phyloP scores from a whole-genome alignment of 2,797 vertebrate species.

The Amblyopsis hoosieri region DNA sequence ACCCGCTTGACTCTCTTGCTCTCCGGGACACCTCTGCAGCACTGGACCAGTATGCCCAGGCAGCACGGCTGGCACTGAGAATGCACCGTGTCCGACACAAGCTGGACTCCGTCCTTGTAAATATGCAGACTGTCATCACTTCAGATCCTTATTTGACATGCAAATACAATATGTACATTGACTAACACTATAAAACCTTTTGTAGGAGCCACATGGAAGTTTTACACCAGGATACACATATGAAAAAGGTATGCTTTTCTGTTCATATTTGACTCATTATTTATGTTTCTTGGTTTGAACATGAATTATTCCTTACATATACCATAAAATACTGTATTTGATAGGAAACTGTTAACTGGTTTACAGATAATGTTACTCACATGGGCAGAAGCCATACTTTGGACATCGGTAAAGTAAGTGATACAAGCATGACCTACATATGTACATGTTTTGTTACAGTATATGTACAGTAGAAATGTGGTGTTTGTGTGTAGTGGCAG shows the following conservation, averaged over 20 bases:
- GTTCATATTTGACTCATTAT: background rate
- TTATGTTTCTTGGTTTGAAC: background rate
- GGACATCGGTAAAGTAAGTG: conserved; percentile 56
- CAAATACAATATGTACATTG: background rate
- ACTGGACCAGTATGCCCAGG: conserved; percentile 77
- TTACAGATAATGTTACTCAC: conserved; percentile 50
- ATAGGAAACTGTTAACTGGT: conserved; percentile 14
- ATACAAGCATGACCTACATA: background rate
- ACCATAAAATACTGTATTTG: background rate
- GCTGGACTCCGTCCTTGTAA: conserved; percentile 90
- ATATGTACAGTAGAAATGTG: background rate
- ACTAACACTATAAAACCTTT: conserved; percentile 24
- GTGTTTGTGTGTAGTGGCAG: too few relatives aligned
- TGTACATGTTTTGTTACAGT: background rate
- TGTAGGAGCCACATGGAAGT: conserved; percentile 66
- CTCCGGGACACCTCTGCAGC: conserved; percentile 67
- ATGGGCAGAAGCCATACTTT: conserved; percentile 53
- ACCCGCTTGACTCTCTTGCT: conserved; percentile 58
- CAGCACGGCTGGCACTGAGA: conserved; percentile 82
- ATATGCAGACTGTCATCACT: conserved; percentile 4
- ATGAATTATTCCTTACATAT: background rate
- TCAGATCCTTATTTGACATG: background rate
- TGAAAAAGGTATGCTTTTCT: conserved; percentile 61
- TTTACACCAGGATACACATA: conserved; percentile 49
- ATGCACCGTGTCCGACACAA: conserved; percentile 90